Base-by-base conservation (phyloP, 1,140 invertebrate genomes). In the Colletes latitarsis region DNA sequence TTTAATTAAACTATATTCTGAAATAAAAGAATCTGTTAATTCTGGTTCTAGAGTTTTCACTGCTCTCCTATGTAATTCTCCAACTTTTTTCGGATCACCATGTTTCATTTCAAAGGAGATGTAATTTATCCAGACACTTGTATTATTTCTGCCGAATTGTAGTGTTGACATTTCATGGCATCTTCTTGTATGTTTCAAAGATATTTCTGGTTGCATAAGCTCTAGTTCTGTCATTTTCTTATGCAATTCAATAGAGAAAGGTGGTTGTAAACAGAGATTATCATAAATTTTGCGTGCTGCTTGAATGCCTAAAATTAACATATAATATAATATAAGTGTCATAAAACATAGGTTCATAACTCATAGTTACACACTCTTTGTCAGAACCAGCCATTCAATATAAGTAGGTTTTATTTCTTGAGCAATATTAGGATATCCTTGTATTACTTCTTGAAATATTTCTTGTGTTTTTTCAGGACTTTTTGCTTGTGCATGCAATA, bases 101-200 rank as follows among this genome's bases (percentile, higher is more conserved):
- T 91, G 81, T 63, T 93, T 93, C 83, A 93, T 90, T 91, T 95
- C 95, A 84, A 95, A 95, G 39, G 90, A 91, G 17, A 95, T 93
- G 78, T 94, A 95, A 80, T 94, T 92, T 62, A 96, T 90, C 95
- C 95, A 96, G 14, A 96, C 89, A 85, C 95, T 94, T 69, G 89
- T 88, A 82, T 93, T 89, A 41, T 86, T 90, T 82, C 91, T 92
- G 12, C 95, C 94, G 90, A 95, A 94, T 77, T 94, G 93, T 78
- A 92, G 81, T 8, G 88, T 92, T 0, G 93, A 91, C 49, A 93
- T 88, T 81, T 94, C 92, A 82, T 94, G 89, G 67, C 92, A 92
- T 79, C 90, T 89, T 64, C 94, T 90, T 12, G 92, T 75, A 74
- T 90, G 68, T 82, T 93, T 89, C 9, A 92, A 9, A 53, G 90